phyloP scores from a whole-genome alignment of 1,140 invertebrate species.

The Drosophila santomea region DNA sequence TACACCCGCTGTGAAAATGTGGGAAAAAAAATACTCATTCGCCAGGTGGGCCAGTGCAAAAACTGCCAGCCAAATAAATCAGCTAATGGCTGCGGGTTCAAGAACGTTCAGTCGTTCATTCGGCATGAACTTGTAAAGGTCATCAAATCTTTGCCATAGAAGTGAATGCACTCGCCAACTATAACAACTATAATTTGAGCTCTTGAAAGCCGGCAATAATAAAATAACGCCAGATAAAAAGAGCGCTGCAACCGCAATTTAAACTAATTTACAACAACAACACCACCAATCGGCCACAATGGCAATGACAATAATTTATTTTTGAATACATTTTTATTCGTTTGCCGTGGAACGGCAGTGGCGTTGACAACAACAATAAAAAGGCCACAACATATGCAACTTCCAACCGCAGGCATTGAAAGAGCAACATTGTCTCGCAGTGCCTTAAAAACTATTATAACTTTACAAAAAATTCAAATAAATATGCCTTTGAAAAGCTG shows the following conservation, averaged over 20 bases:
- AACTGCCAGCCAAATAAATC: constrained; percentile 14
- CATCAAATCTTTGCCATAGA: constrained; percentile 64
- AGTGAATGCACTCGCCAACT: constrained; percentile 62
- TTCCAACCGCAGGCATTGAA: constrained; percentile 51
- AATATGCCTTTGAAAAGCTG: no score
- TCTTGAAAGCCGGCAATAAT: constrained; percentile 61
- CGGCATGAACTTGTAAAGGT: constrained; percentile 73
- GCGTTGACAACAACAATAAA: constrained; percentile 37
- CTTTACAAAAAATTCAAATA: no score
- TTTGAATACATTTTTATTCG: constrained; percentile 79
- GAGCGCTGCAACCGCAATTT: constrained; percentile 72
- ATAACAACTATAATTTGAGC: constrained; percentile 20
- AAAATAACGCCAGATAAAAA: constrained; percentile 37
- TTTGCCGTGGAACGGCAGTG: constrained; percentile 58
- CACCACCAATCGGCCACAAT: constrained; percentile 41
- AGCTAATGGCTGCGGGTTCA: constrained; percentile 51
- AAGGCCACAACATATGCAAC: constrained; percentile 44
- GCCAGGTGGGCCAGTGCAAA: constrained; percentile 17
- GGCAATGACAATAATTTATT: constrained; percentile 81
- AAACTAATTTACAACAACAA: constrained; percentile 64
- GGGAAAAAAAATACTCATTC: constrained; percentile 4
- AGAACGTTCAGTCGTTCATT: constrained; percentile 76
- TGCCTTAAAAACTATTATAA: background rate
- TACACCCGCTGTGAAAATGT: background rate
- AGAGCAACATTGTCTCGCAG: constrained; percentile 6